Evolutionary conservation across 1,140 invertebrate species (phyloP), one percentile per base, ranked within the genome.

Genomic region (Drosophila elegans): DNA sequence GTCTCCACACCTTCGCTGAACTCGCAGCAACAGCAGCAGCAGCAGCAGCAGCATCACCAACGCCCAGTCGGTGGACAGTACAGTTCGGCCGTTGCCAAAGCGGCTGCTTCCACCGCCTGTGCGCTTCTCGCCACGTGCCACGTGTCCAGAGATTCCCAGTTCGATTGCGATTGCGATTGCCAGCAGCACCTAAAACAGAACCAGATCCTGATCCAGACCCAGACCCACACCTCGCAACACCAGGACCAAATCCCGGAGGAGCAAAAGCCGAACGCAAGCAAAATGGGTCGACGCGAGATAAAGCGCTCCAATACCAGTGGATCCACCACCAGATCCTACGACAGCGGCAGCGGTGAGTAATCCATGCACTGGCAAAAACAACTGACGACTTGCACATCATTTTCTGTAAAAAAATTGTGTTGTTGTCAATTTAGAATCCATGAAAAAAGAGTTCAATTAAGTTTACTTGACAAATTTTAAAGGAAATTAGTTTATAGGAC

Each of bases 201-300:
- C 10, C 64, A 56, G 29, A 3, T 5, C 29, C 29, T 5, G 29
- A 32, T 4, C 29, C 29, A 7, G 6, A 7, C 0, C 29, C 29
- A 32, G 2, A 32, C 0, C 29, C 29, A 32, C 2, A 32, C 1
- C 2, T 69, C 74, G 36, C 71, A 57, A 1, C 64, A 60, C 4
- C 75, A 80, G 1, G 68, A 64, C 9, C 57, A 39, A 3, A 32
- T 62, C n/a, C 67, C 62, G 9, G 60, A 78, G 34, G 61, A 80
- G 44, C 66, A 39, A 12, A 46, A 53, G 59, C 39, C 45, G 49
- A 69, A 79, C 74, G 52, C 75, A 77, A 67, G 53, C 63, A 89
- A 61, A 61, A 92, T 92, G 91, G 91, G 91, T 12, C 79, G 91
- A 51, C 90, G 91, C 38, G 91, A 92, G 68, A 92, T 92, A 76